phyloP scores from a whole-genome alignment of 2,888 invertebrate species.

The Glyphotaelius pellucidus region DNA sequence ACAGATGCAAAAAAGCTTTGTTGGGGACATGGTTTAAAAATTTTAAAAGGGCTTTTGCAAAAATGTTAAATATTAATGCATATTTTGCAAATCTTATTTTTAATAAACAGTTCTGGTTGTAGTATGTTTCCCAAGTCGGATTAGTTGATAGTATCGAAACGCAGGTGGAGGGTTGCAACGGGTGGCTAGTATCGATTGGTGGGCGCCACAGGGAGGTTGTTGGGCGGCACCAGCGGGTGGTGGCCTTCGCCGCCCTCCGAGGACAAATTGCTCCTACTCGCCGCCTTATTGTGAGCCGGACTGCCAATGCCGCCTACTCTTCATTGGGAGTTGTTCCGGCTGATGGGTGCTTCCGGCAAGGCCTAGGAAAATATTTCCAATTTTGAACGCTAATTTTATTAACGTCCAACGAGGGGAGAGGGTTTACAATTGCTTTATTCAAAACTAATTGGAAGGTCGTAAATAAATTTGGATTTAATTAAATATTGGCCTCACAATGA shows the following conservation, averaged over 20 bases:
- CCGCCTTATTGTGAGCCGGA: constrained; percentile 31
- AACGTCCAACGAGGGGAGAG: constrained; percentile 8
- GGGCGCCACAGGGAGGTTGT: constrained; percentile 31
- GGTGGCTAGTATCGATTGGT: constrained; percentile 45
- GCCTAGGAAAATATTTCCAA: constrained; percentile 50
- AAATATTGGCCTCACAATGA: constrained; percentile 4
- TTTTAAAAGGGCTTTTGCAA: neutral
- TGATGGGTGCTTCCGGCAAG: constrained; percentile 49
- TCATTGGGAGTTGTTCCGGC: constrained; percentile 45
- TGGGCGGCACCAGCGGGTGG: constrained; percentile 22
- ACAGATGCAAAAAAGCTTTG: neutral
- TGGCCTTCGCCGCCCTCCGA: constrained; percentile 41
- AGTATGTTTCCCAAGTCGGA: neutral
- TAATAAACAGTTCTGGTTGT: neutral
- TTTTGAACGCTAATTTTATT: constrained; percentile 32
- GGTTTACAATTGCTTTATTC: constrained; percentile 27
- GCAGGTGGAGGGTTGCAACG: constrained; percentile 42
- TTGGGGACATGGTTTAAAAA: neutral
- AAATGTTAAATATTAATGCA: neutral
- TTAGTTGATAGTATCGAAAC: constrained; percentile 23
- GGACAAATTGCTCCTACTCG: constrained; percentile 52
- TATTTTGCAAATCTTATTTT: neutral
- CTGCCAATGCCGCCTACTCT: constrained; percentile 30
- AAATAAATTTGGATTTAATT: neutral
- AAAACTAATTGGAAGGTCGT: constrained; percentile 31